Conservation (phyloP, 2,113 vertebrate species). For the Entomyzon cyanotis region DNA sequence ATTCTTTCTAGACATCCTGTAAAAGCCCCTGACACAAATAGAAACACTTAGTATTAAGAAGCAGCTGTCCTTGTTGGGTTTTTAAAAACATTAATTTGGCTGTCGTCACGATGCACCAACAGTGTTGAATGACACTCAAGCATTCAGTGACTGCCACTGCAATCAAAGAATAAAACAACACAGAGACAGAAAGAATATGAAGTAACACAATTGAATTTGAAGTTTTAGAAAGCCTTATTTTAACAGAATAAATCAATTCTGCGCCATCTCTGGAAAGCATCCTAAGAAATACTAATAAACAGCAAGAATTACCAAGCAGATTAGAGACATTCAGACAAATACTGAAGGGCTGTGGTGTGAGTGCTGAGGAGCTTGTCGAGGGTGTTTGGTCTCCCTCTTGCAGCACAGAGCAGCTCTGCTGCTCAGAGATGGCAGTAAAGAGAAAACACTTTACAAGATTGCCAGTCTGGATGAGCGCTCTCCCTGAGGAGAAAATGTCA, state of each 20-base stretch:
- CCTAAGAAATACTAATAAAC: not conserved
- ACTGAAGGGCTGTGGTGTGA: not conserved
- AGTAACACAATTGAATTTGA: not conserved
- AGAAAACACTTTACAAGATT: not conserved
- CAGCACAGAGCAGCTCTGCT: not conserved
- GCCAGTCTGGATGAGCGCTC: not conserved
- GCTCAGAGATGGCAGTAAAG: not conserved
- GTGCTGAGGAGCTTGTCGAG: fast-evolving
- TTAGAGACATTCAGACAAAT: not conserved
- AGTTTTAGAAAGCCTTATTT: not conserved
- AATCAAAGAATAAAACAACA: not conserved
- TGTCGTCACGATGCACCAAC: not conserved
- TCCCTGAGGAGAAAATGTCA: not conserved
- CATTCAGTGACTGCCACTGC: not conserved
- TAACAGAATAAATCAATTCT: not conserved
- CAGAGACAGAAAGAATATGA: not conserved
- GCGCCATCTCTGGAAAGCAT: not conserved
- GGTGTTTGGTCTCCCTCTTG: not conserved
- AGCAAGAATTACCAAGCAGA: not conserved
- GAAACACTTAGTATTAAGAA: not conserved
- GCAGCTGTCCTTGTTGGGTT: not conserved
- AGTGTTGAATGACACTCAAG: not conserved
- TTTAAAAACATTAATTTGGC: not conserved
- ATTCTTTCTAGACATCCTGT: not conserved
- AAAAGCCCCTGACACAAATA: not conserved